Conservation (phyloP, 2,113 vertebrate genomes). For the Lontra canadensis region DNA sequence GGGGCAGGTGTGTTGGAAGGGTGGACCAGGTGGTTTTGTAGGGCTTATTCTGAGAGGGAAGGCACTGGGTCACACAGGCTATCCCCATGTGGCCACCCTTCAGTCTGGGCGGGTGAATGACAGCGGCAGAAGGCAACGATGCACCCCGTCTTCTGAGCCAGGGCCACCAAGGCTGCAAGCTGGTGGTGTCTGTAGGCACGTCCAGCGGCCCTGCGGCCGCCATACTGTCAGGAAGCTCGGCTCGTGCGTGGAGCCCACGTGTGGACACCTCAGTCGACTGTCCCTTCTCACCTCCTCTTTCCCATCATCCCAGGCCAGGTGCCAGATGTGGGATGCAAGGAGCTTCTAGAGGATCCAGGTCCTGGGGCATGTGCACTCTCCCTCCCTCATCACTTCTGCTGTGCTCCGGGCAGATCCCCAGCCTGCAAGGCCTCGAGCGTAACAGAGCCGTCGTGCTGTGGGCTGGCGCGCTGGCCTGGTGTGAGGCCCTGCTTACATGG, state of each 20-base stretch:
- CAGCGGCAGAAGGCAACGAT: neutral
- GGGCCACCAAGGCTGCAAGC: neutral
- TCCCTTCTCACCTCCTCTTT: neutral
- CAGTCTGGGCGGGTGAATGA: neutral
- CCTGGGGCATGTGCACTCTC: neutral
- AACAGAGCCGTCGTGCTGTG: neutral
- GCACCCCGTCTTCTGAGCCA: neutral
- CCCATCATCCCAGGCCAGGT: neutral
- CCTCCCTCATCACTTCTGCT: neutral
- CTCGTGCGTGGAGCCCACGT: neutral
- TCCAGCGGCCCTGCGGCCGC: neutral
- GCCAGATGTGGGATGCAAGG: neutral
- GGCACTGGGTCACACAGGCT: neutral
- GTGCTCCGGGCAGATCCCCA: neutral
- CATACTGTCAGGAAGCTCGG: neutral
- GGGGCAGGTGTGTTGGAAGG: neutral
- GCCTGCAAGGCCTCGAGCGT: fast-evolving
- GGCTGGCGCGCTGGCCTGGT: neutral
- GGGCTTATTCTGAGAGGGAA: neutral
- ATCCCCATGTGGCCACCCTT: neutral
- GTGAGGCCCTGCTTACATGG: no score
- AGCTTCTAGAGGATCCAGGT: neutral
- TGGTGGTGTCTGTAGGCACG: neutral
- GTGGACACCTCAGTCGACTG: neutral
- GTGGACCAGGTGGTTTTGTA: no score